Evolutionary conservation across 1,140 invertebrate species (phyloP).

Genomic region (Temnothorax longispinosus): DNA sequence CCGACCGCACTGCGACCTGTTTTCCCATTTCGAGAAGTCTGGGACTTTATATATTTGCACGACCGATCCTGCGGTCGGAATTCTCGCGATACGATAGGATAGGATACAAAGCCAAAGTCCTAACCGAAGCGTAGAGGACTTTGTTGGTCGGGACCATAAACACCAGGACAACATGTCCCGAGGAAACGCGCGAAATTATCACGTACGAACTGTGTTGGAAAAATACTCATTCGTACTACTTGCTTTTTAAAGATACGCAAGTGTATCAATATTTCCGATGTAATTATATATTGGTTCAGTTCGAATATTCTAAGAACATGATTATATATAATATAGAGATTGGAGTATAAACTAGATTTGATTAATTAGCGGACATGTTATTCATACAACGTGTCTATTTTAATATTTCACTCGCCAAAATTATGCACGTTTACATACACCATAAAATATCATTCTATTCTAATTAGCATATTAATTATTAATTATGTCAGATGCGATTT

Average conservation of each 20-base stretch:
- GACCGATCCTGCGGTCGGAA: constrained; percentile 14
- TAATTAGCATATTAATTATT: constrained; percentile 12
- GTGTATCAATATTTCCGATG: background rate
- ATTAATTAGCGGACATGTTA: background rate
- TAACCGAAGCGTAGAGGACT: constrained; percentile 31
- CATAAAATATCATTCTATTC: background rate
- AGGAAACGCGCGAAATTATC: constrained; percentile 28
- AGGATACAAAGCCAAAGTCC: constrained; percentile 32
- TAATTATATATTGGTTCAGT: background rate
- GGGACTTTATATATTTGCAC: constrained; percentile 52
- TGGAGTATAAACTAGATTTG: background rate
- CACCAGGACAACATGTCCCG: constrained; percentile 12
- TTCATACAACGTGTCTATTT: background rate
- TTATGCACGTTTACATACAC: background rate
- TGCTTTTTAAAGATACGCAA: background rate
- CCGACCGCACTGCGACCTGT: constrained; percentile 12
- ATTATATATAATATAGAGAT: background rate
- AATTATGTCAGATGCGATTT: background rate
- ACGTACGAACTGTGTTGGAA: constrained; percentile 9
- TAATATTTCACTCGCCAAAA: constrained; percentile 22
- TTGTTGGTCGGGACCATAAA: constrained; percentile 13
- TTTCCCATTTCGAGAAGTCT: constrained; percentile 45
- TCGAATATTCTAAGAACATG: background rate
- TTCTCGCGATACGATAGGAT: constrained; percentile 6
- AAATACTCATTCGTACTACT: constrained; percentile 11